Percentiles rank a stretch among this genome's conserved stretches.
These are phyloP conservation scores for Alca torda DNA, from an alignment of 2,797 vertebrate species.

Conservation along the genomic window DNA sequence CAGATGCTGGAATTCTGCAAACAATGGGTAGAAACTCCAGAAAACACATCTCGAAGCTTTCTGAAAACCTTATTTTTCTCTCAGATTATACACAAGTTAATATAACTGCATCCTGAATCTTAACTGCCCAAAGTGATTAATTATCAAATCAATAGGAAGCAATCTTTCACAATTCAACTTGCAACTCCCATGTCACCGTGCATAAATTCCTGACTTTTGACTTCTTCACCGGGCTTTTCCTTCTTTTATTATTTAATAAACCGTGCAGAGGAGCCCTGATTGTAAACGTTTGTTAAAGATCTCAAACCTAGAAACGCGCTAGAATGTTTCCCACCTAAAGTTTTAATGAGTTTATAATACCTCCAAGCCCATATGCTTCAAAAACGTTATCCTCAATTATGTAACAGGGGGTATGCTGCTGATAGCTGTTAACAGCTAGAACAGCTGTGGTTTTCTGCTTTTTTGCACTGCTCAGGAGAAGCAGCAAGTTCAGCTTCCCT, in stretches of 20 bases:
- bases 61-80: slow-evolving; percentile 39
- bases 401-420: slow-evolving; percentile 80
- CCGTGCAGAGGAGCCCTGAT: slow-evolving; percentile 75
- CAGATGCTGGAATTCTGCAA: neutral
- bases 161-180: slow-evolving; percentile 21
- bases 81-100: neutral
- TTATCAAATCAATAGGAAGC: slow-evolving; percentile 53
- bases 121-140: slow-evolving; percentile 36
- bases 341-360: slow-evolving; percentile 82
- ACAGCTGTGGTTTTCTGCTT: slow-evolving; percentile 86
- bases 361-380: slow-evolving; percentile 81
- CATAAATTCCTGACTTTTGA: slow-evolving; percentile 36
- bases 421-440: slow-evolving; percentile 86
- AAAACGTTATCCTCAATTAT: slow-evolving; percentile 85
- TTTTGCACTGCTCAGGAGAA: slow-evolving; percentile 80
- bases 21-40: neutral
- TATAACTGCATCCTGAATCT: slow-evolving; percentile 14
- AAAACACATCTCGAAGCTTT: neutral
- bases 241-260: slow-evolving; percentile 83
- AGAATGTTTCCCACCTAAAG: slow-evolving; percentile 79
- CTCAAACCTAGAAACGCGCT: slow-evolving; percentile 64
- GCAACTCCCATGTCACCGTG: neutral
- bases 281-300: slow-evolving; percentile 78
- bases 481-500: slow-evolving; percentile 80
- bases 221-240: slow-evolving; percentile 52